Base-by-base conservation (phyloP, 2,797 vertebrate genomes). In the Chromobotia macracanthus region DNA sequence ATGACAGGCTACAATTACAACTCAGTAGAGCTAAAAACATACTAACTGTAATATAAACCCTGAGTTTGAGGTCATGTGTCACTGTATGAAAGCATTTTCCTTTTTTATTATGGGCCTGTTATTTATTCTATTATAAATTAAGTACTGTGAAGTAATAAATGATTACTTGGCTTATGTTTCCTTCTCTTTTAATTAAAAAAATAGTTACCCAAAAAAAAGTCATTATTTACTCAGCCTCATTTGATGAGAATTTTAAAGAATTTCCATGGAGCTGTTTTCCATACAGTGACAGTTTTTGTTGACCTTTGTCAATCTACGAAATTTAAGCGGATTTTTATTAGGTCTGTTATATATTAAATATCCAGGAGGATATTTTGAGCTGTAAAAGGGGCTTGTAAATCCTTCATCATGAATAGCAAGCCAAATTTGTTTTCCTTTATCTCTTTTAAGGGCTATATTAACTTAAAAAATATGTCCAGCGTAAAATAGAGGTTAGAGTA, bases 241-340 rank as follows among this genome's bases (percentile, higher is more conserved):
- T 2, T 13, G 11, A 48, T 15, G 16, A 8, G 11, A 11, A 21
- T 56, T 53, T 51, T 3, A 53, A 5, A 19, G 10, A 23, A 56
- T 56, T 56, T 56, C 19, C 3, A 5, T 31, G 31, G 2, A 31
- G 31, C 31, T 31, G 2, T 31, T 31, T 2, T 38, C 5, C 35
- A 58, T 23, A 15, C 56, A 58, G 1, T 25, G 56, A 58, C 7
- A n/a, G n/a, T 11, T 21, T 56, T 11, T 56, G 15, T 21, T 56
- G 10, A 23, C 10, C 19, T 56, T 5, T 56, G 19, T 23, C 11
- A 23, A 4, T 63, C 50, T 85, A 56, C 63, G 95, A 98, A 70
- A 93, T 28, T 28, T 4, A 28, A 28, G 28, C 4, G 28, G 4
- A 28, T n/a, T n/a, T n/a, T n/a, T n/a, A n/a, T n/a, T n/a, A n/a